Percentiles rank a stretch among this genome's conserved stretches.
These are phyloP conservation scores for Trididemnum miniatum DNA, from an alignment of 23 tunicate species.

Conservation along the genomic window DNA sequence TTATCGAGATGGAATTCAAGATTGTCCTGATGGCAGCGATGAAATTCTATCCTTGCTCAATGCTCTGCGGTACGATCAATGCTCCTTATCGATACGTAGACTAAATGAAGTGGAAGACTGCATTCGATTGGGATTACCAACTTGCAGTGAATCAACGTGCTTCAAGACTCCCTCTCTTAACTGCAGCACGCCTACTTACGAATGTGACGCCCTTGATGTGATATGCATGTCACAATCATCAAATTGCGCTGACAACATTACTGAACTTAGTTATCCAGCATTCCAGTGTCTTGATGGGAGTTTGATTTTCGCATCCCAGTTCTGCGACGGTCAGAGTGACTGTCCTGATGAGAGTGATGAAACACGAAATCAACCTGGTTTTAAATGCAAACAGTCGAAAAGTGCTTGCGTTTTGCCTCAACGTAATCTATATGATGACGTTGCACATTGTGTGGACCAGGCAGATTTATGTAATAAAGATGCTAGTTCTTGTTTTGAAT, in stretches of 20 bases:
- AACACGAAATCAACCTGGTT: constrained; percentile 9
- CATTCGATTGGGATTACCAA: neutral
- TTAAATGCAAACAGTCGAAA: constrained; percentile 5
- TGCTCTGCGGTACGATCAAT: too few species aligned
- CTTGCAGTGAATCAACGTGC: neutral
- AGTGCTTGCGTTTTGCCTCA: constrained; percentile 38
- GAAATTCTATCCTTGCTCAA: neutral
- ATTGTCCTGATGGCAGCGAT: neutral
- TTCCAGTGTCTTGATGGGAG: constrained; percentile 23
- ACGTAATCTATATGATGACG: constrained; percentile 28
- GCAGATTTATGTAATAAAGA: constrained; percentile 27
- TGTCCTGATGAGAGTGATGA: constrained; percentile 41
- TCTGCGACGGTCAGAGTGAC: constrained; percentile 17
- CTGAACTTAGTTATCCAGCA: neutral
- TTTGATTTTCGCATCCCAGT: constrained; percentile 1
- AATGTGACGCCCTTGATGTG: neutral
- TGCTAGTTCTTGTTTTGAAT: constrained; percentile 11
- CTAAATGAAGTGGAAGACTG: neutral
- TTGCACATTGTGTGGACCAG: constrained; percentile 29
- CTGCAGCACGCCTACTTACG: neutral
- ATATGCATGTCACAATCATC: neutral
- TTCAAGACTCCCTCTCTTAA: neutral
- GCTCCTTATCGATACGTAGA: neutral
- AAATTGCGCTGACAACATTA: neutral
- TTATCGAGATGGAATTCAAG: neutral